These are phyloP conservation scores for Sycophila sp. DNA, from an alignment of 1,140 invertebrate genomes.

Conservation along the genomic window DNA sequence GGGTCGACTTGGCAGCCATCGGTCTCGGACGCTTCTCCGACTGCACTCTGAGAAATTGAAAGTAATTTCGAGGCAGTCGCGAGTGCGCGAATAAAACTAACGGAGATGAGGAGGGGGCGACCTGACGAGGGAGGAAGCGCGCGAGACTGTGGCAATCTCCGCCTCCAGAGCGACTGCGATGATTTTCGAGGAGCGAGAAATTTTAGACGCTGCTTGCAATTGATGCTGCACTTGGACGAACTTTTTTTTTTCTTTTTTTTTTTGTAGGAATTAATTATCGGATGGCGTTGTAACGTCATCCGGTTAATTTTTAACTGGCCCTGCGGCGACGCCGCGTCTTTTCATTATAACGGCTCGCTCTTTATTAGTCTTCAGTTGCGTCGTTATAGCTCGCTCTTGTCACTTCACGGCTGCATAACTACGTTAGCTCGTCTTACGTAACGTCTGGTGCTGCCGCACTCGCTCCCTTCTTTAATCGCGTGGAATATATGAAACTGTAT, in stretches of 20 bases:
- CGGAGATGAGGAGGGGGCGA: neutral
- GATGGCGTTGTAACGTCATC: neutral
- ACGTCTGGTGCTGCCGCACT: neutral
- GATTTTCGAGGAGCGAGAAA: no score
- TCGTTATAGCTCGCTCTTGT: neutral
- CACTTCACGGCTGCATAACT: neutral
- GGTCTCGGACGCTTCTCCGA: neutral
- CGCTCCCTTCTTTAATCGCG: neutral
- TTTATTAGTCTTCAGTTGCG: neutral
- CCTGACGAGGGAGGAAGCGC: neutral
- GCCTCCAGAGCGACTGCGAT: neutral
- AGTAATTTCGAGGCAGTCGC: constrained; percentile 33
- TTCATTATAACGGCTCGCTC: neutral
- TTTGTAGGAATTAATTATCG: neutral
- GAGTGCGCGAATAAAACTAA: constrained; percentile 26
- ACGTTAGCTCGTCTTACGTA: neutral
- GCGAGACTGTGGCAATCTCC: neutral
- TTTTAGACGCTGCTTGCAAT: no score
- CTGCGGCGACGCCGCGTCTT: neutral
- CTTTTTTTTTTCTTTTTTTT: no score
- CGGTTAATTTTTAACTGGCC: neutral
- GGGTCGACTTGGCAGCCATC: neutral
- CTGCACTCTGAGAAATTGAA: constrained; percentile 40
- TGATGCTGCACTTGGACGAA: no score
- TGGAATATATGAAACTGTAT: no score